Evolutionary conservation across 2,888 invertebrate genomes (phyloP).

Genomic region (Netelia fuscicornis): DNA sequence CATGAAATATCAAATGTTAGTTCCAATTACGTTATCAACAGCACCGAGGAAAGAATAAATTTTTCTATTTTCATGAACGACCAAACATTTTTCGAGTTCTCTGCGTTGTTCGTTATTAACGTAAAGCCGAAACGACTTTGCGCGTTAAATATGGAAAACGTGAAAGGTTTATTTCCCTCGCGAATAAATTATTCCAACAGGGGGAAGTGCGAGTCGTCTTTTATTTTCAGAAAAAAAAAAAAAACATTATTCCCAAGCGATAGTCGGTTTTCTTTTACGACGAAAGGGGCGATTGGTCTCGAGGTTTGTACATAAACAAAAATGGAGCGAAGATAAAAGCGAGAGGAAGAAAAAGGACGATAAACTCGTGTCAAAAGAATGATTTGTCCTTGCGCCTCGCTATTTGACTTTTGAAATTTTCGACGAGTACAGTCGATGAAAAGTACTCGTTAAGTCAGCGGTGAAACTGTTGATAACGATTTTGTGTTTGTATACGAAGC

Average conservation of each 20-base stretch:
- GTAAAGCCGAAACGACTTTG: constrained; percentile 11
- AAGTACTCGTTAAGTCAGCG: constrained; percentile 45
- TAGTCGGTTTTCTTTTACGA: too few species aligned
- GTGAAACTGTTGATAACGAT: constrained; percentile 52
- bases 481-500: constrained; percentile 12
- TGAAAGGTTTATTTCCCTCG: not conserved
- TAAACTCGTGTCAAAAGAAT: not conserved
- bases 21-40: constrained; percentile 23
- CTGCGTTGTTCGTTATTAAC: constrained; percentile 25
- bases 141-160: not conserved
- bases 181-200: constrained; percentile 35
- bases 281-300: not conserved
- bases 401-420: constrained; percentile 36
- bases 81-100: constrained; percentile 4
- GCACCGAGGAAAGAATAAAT: not conserved
- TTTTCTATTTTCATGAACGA: not conserved
- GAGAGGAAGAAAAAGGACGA: not conserved
- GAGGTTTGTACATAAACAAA: not conserved
- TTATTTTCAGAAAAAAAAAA: too few species aligned
- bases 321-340: not conserved
- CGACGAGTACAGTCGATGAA: constrained; percentile 41
- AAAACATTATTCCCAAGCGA: too few species aligned
- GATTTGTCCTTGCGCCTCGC: not conserved
- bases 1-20: too few species aligned
- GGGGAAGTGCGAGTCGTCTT: not conserved